Evolutionary conservation across 2,113 vertebrate species (phyloP).

Genomic region (Carettochelys insculpta): DNA sequence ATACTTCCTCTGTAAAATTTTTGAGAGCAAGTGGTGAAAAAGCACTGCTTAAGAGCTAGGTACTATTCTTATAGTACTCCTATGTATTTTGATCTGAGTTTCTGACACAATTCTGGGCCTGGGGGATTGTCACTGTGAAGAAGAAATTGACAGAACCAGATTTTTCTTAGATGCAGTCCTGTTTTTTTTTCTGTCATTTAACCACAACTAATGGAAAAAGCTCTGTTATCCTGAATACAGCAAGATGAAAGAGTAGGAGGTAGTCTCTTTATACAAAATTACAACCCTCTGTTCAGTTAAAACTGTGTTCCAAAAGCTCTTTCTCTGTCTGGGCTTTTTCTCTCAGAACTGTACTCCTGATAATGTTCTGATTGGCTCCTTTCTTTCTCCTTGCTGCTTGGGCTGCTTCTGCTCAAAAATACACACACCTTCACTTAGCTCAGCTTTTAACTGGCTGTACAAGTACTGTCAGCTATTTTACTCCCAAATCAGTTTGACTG

Average conservation of each 20-base stretch:
- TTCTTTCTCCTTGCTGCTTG: background rate
- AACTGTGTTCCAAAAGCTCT: background rate
- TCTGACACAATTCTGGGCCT: background rate
- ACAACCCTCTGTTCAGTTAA: background rate
- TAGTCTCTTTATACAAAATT: background rate
- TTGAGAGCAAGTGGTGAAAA: background rate
- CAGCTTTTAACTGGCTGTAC: background rate
- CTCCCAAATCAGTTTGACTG: background rate
- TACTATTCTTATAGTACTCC: accelerated
- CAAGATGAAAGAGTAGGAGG: background rate
- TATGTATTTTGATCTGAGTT: background rate
- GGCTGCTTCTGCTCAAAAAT: background rate
- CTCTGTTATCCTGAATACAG: background rate
- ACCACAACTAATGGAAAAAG: background rate
- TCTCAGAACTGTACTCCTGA: background rate
- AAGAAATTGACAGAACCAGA: background rate
- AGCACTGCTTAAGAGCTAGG: background rate
- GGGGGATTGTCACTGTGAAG: background rate
- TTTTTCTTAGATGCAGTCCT: background rate
- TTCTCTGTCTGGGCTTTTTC: background rate
- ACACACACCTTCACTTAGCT: background rate
- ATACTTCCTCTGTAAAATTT: background rate
- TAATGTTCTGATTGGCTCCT: background rate
- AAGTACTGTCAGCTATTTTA: background rate
- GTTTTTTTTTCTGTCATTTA: background rate